Base-by-base conservation (phyloP, 53 echinoderm and acorn worm species). In the Arbacia lixula region DNA sequence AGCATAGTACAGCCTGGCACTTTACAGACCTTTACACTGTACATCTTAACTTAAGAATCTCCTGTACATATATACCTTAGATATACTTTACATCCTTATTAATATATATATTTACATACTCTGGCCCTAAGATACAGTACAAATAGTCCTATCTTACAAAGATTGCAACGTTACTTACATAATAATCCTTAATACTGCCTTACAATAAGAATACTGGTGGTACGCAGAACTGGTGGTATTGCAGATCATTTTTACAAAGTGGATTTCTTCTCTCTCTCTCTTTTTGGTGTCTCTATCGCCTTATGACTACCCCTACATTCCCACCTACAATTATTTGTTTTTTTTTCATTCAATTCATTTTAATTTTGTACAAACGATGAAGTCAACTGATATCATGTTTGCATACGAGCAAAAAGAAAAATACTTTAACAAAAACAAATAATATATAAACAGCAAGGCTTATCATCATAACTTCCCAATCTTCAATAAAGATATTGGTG, bases 171-270 rank as follows among this genome's bases (percentile, higher is more conserved):
- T 43, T 39, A 71, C 42, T 71, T 71, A 66, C 71, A 25, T 53
- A 60, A 37, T 78, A 78, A 25, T 35, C 29, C 34, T 60, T 78
- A 78, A 78, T 78, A 78, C 79, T 78, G 60, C 53, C 75, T 78
- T 78, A 60, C 60, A 57, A 26, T 46, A 36, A 68, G 36, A 75
- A 75, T 75, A 75, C 75, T 75, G 75, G 41, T 71, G 52, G 36
- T 53, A 37, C 26, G 36, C 58, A 36, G 79, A 78, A 38, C 39
- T 78, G 79, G 60, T 78, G 60, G 27, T 78, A 60, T 71, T 71
- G 71, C 71, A 49, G 71, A 27, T 71, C 46, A 46, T n/a, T n/a
- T n/a, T n/a, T 66, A 37, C 21, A 66, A 66, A 22, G 38, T 1
- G 38, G 66, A 38, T 66, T 38, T 37, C n/a, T 19, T 10, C 36